These are phyloP conservation scores for Drepanosiphum platanoidis DNA, from an alignment of 2,888 invertebrate genomes.

Conservation along the genomic window DNA sequence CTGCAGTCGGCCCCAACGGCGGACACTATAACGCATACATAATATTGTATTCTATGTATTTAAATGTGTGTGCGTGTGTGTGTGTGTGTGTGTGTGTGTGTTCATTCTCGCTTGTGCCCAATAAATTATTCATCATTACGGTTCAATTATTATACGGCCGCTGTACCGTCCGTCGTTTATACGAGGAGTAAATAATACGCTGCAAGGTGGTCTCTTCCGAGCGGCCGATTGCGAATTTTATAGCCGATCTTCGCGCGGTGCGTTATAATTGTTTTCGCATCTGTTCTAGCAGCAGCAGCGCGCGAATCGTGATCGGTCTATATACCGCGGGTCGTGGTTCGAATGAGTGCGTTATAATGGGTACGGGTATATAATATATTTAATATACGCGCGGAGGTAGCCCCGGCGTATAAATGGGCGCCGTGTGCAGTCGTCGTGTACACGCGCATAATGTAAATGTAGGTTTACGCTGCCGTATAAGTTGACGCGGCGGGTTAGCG, in stretches of 20 bases:
- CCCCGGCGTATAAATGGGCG: neutral
- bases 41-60: neutral
- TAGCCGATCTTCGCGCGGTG: neutral
- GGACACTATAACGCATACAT: neutral
- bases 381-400: conserved; percentile 40
- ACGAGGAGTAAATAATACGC: no score
- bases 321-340: conserved; percentile 37
- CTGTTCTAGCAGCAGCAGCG: neutral
- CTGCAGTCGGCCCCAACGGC: neutral
- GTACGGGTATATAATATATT: conserved; percentile 1
- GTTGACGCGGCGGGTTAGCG: neutral
- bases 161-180: neutral
- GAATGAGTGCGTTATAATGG: neutral
- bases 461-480: neutral
- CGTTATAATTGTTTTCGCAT: conserved; percentile 22
- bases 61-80: neutral
- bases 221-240: conserved; percentile 17
- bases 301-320: conserved; percentile 43
- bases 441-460: neutral
- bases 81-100: neutral
- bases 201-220: conserved; percentile 7
- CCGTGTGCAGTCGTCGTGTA: neutral
- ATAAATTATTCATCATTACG: conserved; percentile 51
- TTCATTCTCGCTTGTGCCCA: neutral
- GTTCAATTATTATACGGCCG: neutral